A percentile compares a stretch with the other conserved stretches of the same genome.
phyloP scores from a whole-genome alignment of 2,113 vertebrate genomes.

The Orientallactaga bullata region DNA sequence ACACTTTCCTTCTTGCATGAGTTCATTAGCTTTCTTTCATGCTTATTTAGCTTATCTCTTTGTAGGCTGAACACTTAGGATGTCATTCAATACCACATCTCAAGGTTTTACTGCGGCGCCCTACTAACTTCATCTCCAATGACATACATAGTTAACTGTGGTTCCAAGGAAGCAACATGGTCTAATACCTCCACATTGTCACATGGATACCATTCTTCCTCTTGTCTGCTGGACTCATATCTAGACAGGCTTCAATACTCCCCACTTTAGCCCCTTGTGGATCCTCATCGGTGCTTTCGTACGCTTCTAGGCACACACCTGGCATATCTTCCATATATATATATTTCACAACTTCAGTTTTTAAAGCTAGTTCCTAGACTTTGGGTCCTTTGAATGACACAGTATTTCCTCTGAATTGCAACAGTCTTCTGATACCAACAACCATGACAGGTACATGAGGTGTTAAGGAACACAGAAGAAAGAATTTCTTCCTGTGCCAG shows the following conservation, averaged over 20 bases:
- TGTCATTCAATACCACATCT: background rate
- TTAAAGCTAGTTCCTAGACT: background rate
- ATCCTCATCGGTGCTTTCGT: background rate
- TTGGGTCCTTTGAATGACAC: background rate
- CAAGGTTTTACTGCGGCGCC: no score
- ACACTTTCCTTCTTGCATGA: background rate
- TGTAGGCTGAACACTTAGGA: background rate
- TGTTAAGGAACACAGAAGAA: constrained; percentile 27
- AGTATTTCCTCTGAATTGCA: background rate
- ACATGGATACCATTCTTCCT: background rate
- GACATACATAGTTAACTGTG: background rate
- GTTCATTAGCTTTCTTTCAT: background rate
- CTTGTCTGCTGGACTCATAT: background rate
- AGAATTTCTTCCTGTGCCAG: constrained; percentile 38
- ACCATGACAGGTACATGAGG: constrained; percentile 14
- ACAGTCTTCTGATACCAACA: background rate
- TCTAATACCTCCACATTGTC: background rate
- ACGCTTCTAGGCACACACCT: background rate
- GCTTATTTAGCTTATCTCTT: background rate
- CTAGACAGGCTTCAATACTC: background rate
- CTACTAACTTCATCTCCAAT: background rate
- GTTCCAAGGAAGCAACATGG: background rate
- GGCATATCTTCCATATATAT: background rate
- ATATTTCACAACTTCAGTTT: background rate
- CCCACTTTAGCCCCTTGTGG: background rate